These are phyloP conservation scores for Drosophila leonis DNA, from an alignment of 2,888 invertebrate species.

Conservation along the genomic window DNA sequence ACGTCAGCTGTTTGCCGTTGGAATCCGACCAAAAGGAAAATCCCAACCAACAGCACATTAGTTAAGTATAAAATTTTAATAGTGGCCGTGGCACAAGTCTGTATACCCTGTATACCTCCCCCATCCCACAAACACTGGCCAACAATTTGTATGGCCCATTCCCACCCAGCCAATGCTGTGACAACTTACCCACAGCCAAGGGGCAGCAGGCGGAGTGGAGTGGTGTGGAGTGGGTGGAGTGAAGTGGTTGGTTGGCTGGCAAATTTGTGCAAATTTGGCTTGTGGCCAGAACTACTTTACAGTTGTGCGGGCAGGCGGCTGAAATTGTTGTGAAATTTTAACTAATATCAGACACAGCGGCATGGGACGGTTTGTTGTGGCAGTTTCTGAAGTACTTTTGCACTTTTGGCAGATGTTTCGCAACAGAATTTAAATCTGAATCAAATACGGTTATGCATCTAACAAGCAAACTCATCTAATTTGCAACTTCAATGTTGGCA, in stretches of 20 bases:
- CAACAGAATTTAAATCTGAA: slow-evolving; percentile 2
- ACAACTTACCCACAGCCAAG: slow-evolving; percentile 47
- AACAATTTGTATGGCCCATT: slow-evolving; percentile 47
- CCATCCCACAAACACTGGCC: slow-evolving; percentile 19
- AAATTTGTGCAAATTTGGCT: slow-evolving; percentile 73
- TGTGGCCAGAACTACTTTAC: slow-evolving; percentile 71
- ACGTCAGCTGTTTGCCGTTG: slow-evolving; percentile 58
- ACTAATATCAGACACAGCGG: slow-evolving; percentile 48
- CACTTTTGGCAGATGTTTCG: slow-evolving; percentile 13
- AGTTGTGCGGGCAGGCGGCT: slow-evolving; percentile 53
- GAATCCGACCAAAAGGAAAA: slow-evolving; percentile 48
- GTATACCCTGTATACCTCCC: not conserved
- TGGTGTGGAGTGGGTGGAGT: not conserved
- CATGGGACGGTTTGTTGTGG: slow-evolving; percentile 19
- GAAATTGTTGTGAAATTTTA: slow-evolving; percentile 58
- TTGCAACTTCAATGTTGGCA: not conserved
- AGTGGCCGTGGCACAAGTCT: slow-evolving; percentile 46
- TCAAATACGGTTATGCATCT: slow-evolving; percentile 12
- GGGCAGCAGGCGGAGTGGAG: not conserved
- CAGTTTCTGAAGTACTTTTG: slow-evolving; percentile 21
- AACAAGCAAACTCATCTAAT: slow-evolving; percentile 11
- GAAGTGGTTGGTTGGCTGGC: slow-evolving; percentile 23
- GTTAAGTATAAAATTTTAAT: slow-evolving; percentile 71
- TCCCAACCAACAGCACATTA: slow-evolving; percentile 62
- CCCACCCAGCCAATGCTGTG: slow-evolving; percentile 36